Conservation (phyloP, 1,140 invertebrate genomes). For the Megalopta genalis region DNA sequence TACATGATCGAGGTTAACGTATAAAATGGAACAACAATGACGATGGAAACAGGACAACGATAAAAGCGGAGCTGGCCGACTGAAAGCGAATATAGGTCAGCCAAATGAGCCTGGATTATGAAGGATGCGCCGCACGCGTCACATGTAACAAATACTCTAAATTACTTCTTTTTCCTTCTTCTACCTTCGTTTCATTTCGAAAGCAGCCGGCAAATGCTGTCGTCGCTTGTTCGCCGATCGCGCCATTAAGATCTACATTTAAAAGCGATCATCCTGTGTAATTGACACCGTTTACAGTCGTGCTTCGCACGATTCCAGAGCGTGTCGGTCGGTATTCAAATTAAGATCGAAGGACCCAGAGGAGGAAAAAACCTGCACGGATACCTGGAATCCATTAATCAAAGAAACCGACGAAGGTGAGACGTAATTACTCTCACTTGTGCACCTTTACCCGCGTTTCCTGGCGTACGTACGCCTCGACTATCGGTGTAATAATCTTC, state of each 20-base stretch:
- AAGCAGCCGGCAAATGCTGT: background rate
- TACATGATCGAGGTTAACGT: background rate
- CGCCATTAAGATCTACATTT: background rate
- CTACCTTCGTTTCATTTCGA: background rate
- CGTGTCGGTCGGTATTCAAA: conserved; percentile 7
- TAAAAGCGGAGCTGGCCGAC: background rate
- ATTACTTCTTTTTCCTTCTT: background rate
- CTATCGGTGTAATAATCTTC: background rate
- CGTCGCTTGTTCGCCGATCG: background rate
- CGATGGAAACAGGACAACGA: conserved; percentile 2
- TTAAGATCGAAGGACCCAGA: conserved; percentile 9
- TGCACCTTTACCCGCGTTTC: background rate
- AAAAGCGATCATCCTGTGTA: background rate
- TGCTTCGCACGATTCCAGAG: background rate
- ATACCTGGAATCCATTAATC: conserved; percentile 27
- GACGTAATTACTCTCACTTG: conserved; percentile 17
- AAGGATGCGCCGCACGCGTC: conserved; percentile 20
- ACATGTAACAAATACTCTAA: background rate
- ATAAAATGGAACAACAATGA: conserved; percentile 17
- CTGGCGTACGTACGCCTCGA: background rate
- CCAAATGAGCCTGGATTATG: conserved; percentile 31
- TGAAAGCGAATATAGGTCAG: conserved; percentile 32
- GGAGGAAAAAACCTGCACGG: background rate
- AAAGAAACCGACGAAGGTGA: conserved; percentile 30
- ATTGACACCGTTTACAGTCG: background rate